Evolutionary conservation across 2,888 invertebrate genomes (phyloP), one percentile per base, ranked within the genome.

Genomic region (Lasius fuliginosus): DNA sequence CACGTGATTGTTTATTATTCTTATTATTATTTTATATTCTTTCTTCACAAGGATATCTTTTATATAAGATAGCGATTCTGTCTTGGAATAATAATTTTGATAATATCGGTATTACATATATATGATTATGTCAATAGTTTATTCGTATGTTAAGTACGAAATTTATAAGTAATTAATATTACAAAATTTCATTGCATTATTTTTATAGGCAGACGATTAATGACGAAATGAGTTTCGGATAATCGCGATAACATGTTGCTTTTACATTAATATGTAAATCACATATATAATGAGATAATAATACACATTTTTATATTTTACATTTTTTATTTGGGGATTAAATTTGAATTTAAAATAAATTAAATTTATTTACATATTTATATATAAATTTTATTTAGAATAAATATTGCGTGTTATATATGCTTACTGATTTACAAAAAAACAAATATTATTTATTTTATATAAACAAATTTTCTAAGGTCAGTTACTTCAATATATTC

Each of bases 241-340:
- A 58, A 58, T 73, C 1, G 15, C 15, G 8, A 74, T 60, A 40
- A 73, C 11, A 18, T 60, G 30, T 42, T 30, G 27, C 5, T 60
- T 62, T 62, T 27, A 42, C 15, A 11, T 74, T 33, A 73, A 73
- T 73, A 30, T 60, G 12, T 33, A 42, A 74, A 62, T 62, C 8
- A 46, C 4, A 42, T 46, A 1, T 36, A 11, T 40, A 58, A 42
- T 6, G 18, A 74, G 27, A 6, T 74, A 74, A 60, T 42, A 74
- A 42, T 58, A 12, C 58, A 18, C 18, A n/a, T 60, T 30, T 9
- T 15, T 33, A 30, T 42, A 42, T 12, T 23, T 58, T 40, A 68
- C 6, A 5, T 15, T n/a, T 74, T 74, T 46, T 62, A 60, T n/a
- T 40, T 11, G 15, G 18, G 15, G 18, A 40, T 42, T 42, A 12